Evolutionary conservation across 2,888 invertebrate species (phyloP), one percentile per base, ranked within the genome.

Genomic region (Torymus aiolomorphi): DNA sequence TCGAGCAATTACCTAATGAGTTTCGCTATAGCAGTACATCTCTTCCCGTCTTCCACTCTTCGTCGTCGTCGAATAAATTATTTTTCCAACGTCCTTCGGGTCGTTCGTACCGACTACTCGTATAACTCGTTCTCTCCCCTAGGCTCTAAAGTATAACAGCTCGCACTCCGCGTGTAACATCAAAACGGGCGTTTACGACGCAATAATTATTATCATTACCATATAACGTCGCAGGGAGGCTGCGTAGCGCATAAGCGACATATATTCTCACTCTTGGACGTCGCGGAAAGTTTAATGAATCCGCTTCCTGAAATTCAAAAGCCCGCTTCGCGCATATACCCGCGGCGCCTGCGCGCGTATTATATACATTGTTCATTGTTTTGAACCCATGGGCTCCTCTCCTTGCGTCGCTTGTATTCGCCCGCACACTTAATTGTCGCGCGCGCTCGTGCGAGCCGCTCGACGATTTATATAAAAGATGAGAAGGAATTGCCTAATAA

Each of bases 1-100:
- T 24, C 16, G 24, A 54, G 71, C 76, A 76, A 76, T 80, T 80
- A 76, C 31, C 62, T 76, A 80, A 76, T 71, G 71, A 75, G 80
- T 67, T 76, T 66, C 16, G 12, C 57, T n/a, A 12, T 20, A 14
- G 49, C 42, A 20, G 42, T 56, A 57, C 2, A 18, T 63, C 52
- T 18, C 16, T 76, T 14, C 51, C 11, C 52, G n/a, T 70, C 49
- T 63, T 42, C 0, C 42, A 42, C 8, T 42, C 59, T 61, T 61
- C 18, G 51, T 59, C 56, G 8, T 12, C 20, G n/a, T 52, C 2
- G 52, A 66, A 76, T 62, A 66, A 71, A 72, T 76, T 56, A 67
- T 72, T 72, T 77, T 57, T 78, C 56, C 57, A 31, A 14, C 18
- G 56, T 20, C 51, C 56, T 62, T 4, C 16, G 18, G 51, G 70